Percentiles rank a stretch among this genome's conserved stretches.
phyloP scores from a whole-genome alignment of 2,888 invertebrate genomes.

The Cheilosia variabilis region DNA sequence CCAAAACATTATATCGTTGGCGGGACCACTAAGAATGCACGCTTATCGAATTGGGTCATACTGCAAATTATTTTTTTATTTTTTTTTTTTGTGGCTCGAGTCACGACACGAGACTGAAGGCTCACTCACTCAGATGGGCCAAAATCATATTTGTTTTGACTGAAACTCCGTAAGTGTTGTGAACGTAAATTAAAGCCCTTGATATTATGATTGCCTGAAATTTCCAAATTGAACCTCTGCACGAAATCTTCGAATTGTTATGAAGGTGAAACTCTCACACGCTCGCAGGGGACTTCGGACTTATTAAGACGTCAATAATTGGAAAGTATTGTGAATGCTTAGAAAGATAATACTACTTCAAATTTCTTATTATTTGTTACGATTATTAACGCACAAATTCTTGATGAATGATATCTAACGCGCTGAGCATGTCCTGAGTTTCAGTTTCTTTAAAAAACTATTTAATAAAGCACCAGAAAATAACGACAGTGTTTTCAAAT shows the following conservation, averaged over 20 bases:
- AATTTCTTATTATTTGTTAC: no score
- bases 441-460: no score
- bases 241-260: constrained; percentile 11
- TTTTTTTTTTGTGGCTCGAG: constrained; percentile 3
- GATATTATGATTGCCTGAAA: constrained; percentile 12
- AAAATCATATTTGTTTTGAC: constrained; percentile 35
- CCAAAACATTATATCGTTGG: background rate
- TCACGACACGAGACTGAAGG: constrained; percentile 14
- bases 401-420: no score
- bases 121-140: constrained; percentile 26
- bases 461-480: no score
- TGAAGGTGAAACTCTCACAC: no score
- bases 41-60: constrained; percentile 49
- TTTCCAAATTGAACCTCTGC: constrained; percentile 19
- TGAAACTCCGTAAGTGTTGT: constrained; percentile 13
- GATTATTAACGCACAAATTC: no score
- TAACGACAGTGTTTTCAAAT: no score
- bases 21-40: constrained; percentile 35
- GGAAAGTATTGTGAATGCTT: no score
- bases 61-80: constrained; percentile 15
- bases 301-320: no score
- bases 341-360: no score
- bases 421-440: no score
- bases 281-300: no score
- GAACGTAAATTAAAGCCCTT: constrained; percentile 9